Conservation (phyloP, 2,797 vertebrate species). For the Carcharodon carcharias region DNA sequence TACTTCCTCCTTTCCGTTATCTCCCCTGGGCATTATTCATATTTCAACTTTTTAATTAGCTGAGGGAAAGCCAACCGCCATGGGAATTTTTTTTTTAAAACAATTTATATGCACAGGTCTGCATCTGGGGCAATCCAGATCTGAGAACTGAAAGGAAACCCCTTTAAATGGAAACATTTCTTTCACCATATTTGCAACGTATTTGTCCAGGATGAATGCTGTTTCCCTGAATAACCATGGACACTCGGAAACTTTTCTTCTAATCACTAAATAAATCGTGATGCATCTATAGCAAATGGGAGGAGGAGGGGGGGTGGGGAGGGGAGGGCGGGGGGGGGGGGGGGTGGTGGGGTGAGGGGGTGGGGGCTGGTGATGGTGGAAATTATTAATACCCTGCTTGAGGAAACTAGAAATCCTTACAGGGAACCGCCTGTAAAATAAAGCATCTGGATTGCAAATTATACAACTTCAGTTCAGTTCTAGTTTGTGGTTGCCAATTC, state of each 20-base stretch:
- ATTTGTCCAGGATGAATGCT: not conserved
- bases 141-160: not conserved
- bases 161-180: not conserved
- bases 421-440: not conserved
- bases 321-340: too few relatives aligned
- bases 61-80: not conserved
- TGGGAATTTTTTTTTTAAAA: not conserved
- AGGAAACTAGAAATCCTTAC: slow-evolving; percentile 5
- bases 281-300: not conserved
- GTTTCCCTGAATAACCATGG: not conserved
- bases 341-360: too few relatives aligned
- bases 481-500: slow-evolving; percentile 25
- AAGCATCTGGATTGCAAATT: slow-evolving; percentile 33
- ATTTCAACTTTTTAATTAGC: not conserved
- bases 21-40: not conserved
- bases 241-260: not conserved
- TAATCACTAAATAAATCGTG: not conserved
- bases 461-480: not conserved
- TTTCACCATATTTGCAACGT: not conserved
- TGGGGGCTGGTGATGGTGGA: too few relatives aligned
- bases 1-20: not conserved
- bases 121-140: not conserved
- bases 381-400: not conserved
- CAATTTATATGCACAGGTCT: not conserved
- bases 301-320: too few relatives aligned